These are phyloP conservation scores for Glareola pratincola DNA, from an alignment of 2,113 vertebrate species.

Conservation along the genomic window DNA sequence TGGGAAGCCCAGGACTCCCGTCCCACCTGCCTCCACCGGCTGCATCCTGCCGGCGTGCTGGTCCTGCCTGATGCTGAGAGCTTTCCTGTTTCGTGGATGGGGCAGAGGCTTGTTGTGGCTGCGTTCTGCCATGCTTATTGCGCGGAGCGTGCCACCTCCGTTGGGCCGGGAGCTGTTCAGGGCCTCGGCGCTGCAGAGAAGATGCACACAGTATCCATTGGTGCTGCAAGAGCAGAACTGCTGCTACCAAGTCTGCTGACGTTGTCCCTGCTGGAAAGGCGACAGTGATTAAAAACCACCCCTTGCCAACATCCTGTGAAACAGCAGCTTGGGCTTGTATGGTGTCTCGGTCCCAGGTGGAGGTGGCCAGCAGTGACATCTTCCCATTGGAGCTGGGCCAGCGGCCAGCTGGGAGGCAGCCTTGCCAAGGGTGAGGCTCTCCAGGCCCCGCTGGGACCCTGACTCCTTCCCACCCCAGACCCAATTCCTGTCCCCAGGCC, in stretches of 20 bases:
- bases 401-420: neutral
- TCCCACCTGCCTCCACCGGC: neutral
- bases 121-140: rapidly evolving
- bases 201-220: neutral
- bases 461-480: neutral
- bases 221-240: neutral
- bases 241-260: neutral
- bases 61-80: rapidly evolving
- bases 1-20: neutral
- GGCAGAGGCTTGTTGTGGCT: rapidly evolving
- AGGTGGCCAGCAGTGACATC: rapidly evolving
- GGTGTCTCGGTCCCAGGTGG: neutral
- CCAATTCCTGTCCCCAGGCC: neutral
- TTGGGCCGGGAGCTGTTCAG: neutral
- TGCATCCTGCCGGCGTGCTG: neutral
- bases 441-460: neutral
- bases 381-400: neutral
- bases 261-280: neutral
- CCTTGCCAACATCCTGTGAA: neutral
- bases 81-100: neutral
- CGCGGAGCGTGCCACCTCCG: rapidly evolving
- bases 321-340: rapidly evolving
- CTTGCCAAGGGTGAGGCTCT: neutral
- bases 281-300: too few species aligned
- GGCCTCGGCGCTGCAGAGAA: neutral